Percentiles rank a stretch among this genome's conserved stretches.
These are phyloP conservation scores for Chelonoidis abingdonii DNA, from an alignment of 2,113 vertebrate species.

Conservation along the genomic window DNA sequence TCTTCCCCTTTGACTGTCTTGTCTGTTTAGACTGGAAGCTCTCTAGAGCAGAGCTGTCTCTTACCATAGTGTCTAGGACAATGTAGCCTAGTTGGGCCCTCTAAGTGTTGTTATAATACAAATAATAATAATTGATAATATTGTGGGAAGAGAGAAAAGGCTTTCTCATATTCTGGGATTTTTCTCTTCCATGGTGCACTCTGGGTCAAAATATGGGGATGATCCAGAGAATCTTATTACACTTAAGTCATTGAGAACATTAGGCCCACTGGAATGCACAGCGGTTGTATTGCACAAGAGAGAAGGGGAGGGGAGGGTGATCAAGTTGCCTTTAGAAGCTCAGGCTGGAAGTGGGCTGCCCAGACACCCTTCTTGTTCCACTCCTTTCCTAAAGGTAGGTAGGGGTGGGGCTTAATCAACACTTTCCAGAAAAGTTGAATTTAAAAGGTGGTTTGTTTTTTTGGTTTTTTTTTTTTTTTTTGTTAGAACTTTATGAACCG, in stretches of 20 bases:
- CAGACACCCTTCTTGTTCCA: not conserved
- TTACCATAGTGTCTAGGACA: not conserved
- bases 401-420: not conserved
- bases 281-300: not conserved
- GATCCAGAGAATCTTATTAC: not conserved
- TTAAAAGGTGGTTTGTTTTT: not conserved
- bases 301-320: not conserved
- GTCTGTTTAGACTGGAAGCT: not conserved
- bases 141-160: not conserved
- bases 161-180: not conserved
- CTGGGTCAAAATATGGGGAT: not conserved
- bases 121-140: not conserved
- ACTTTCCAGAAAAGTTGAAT: not conserved
- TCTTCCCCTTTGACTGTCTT: not conserved
- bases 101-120: not conserved
- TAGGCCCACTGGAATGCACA: not conserved
- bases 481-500: not conserved
- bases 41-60: not conserved
- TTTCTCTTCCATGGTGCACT: not conserved
- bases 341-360: not conserved
- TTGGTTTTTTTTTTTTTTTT: not conserved
- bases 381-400: not conserved
- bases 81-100: not conserved
- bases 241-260: not conserved
- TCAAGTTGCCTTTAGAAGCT: not conserved